Evolutionary conservation across 2,797 vertebrate species (phyloP).

Genomic region (Peromyscus attwateri): DNA sequence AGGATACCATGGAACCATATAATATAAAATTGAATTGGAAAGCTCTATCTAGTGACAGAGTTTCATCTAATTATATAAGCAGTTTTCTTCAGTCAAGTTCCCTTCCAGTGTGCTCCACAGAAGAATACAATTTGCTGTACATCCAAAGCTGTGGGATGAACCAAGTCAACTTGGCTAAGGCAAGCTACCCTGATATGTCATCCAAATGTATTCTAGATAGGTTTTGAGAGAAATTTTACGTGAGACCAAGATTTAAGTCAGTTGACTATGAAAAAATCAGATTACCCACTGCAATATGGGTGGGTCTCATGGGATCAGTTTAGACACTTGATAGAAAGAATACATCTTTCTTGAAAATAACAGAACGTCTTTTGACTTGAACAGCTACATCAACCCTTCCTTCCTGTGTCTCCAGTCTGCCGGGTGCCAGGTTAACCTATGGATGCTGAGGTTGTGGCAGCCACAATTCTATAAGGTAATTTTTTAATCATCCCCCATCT

Average conservation of each 20-base stretch:
- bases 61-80: background rate
- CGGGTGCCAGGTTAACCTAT: background rate
- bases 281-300: background rate
- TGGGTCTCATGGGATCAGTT: background rate
- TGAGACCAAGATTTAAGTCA: background rate
- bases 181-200: background rate
- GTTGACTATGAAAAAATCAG: background rate
- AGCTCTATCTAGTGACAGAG: background rate
- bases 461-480: background rate
- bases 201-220: background rate
- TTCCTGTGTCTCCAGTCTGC: background rate
- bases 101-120: background rate
- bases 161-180: background rate
- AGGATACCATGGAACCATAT: background rate
- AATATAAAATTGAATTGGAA: conserved; percentile 27
- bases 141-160: background rate
- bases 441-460: background rate
- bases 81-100: background rate
- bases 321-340: background rate
- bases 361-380: background rate
- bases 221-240: background rate
- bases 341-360: background rate
- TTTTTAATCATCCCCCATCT: background rate
- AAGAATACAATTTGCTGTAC: background rate
- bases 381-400: background rate